phyloP scores from a whole-genome alignment of 2,113 vertebrate species.

The Todiramphus chloris region DNA sequence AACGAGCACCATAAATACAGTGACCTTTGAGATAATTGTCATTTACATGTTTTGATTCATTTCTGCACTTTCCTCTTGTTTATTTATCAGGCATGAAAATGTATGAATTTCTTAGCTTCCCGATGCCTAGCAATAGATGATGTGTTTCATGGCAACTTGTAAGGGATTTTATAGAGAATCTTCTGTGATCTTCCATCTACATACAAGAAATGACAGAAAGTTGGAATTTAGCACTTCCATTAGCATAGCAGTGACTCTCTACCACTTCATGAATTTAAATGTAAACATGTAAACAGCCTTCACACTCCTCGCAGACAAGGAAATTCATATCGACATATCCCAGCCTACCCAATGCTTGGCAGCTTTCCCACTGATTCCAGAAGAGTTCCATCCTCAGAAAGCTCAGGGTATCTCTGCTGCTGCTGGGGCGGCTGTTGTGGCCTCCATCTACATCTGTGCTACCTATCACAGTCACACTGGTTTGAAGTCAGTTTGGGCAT shows the following conservation, averaged over 20 bases:
- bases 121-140: rapidly evolving
- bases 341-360: neutral
- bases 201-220: neutral
- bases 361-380: neutral
- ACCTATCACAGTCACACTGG: rapidly evolving
- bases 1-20: neutral
- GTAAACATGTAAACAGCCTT: neutral
- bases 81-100: neutral
- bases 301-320: neutral
- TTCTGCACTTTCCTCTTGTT: neutral
- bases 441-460: neutral
- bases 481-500: neutral
- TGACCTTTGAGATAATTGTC: slow-evolving; percentile 35
- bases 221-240: neutral
- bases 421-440: neutral
- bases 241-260: neutral
- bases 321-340: neutral
- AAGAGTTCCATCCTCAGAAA: neutral
- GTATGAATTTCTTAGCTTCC: neutral
- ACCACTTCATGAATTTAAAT: neutral
- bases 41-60: slow-evolving; percentile 2
- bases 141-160: neutral
- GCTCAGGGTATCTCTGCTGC: neutral
- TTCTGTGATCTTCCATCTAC: neutral
- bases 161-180: neutral